Percentiles rank a stretch among this genome's conserved stretches.
Evolutionary conservation across 2,888 invertebrate species (phyloP).

Genomic region (Andrena bucephala): DNA sequence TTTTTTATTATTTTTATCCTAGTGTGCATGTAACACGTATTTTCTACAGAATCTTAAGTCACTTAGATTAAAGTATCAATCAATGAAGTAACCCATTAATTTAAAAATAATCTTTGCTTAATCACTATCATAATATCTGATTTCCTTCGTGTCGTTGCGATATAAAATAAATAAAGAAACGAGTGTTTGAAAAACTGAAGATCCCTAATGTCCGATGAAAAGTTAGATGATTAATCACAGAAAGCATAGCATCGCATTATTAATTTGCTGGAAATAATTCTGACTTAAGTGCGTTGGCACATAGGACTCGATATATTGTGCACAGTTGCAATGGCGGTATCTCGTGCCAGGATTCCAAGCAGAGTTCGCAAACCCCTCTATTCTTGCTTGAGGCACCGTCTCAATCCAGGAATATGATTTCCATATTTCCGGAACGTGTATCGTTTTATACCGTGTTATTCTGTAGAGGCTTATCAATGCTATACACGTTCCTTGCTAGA

Average conservation of each 20-base stretch:
- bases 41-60: no score
- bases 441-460: neutral
- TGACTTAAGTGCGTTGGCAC: slow-evolving; percentile 37
- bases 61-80: no score
- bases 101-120: neutral
- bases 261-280: slow-evolving; percentile 44
- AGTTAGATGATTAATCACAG: neutral
- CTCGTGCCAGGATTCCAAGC: slow-evolving; percentile 49
- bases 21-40: no score
- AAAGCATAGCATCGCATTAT: slow-evolving; percentile 12
- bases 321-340: slow-evolving; percentile 28
- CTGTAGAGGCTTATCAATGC: slow-evolving; percentile 6
- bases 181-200: neutral
- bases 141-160: no score
- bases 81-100: no score
- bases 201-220: neutral
- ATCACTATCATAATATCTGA: no score
- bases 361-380: slow-evolving; percentile 39
- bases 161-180: no score
- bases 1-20: no score
- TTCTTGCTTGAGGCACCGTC: slow-evolving; percentile 42
- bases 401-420: slow-evolving; percentile 43
- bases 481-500: neutral
- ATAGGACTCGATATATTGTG: slow-evolving; percentile 21
- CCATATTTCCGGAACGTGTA: slow-evolving; percentile 26